Evolutionary conservation across 2,888 invertebrate genomes (phyloP).

Genomic region (Lymantria monacha): DNA sequence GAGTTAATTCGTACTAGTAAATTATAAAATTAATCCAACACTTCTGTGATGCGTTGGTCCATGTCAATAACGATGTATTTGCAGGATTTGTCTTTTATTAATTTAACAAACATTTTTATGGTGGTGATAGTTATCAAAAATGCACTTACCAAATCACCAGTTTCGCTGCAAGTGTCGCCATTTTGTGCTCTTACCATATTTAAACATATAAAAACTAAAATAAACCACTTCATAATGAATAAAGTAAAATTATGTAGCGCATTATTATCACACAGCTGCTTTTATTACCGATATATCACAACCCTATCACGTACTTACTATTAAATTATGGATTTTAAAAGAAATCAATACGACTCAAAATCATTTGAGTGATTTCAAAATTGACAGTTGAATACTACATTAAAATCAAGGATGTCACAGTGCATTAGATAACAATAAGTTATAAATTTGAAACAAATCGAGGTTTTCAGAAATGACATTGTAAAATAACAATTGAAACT

Average conservation of each 20-base stretch:
- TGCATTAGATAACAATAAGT: conserved; percentile 34
- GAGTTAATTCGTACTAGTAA: too few relatives aligned
- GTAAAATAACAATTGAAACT: background rate
- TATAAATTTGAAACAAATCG: conserved; percentile 31
- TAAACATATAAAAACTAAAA: background rate
- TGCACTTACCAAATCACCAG: background rate
- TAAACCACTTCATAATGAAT: too few relatives aligned
- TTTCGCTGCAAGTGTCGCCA: background rate
- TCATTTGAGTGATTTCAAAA: background rate
- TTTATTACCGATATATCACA: background rate
- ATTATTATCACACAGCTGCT: background rate
- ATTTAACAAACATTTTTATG: too few relatives aligned
- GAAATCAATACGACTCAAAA: conserved; percentile 2
- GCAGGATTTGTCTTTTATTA: too few relatives aligned
- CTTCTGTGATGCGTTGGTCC: too few relatives aligned
- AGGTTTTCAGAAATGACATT: conserved; percentile 12
- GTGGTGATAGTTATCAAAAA: too few relatives aligned
- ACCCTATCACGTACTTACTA: background rate
- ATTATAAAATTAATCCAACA: too few relatives aligned
- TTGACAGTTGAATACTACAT: conserved; percentile 4
- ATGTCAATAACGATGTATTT: too few relatives aligned
- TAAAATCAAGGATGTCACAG: conserved; percentile 37
- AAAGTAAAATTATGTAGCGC: too few relatives aligned
- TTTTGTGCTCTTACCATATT: background rate
- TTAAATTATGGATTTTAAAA: conserved; percentile 1